Base-by-base conservation (phyloP, 64 coral and sea anemone species). In the Astreopora myriophthalma region DNA sequence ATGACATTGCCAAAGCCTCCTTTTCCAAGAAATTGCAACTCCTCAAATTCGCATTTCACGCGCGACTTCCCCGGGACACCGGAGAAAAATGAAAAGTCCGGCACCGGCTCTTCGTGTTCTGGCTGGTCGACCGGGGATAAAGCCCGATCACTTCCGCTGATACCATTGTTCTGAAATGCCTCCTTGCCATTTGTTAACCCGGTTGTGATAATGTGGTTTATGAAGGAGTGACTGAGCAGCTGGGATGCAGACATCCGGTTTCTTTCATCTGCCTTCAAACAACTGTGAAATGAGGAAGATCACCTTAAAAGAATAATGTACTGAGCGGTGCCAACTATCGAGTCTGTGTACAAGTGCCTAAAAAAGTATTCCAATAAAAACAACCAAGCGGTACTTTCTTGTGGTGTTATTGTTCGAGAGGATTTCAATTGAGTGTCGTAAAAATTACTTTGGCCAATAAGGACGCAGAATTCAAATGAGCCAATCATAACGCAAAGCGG, bases 1-100 rank as follows among this genome's bases (percentile, higher is more conserved):
- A 98, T 95, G 16, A 99, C 96, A 75, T 93, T 95, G 6, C 96
- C 96, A 91, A 99, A 99, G 6, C 96, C 96, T 75, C 96, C 96
- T 86, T 99, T 99, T 10, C 96, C 96, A 22, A 99, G 77, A 86
- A 95, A 99, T 75, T 93, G 89, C 36, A 99, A 23, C 42, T 95
- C 71, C 49, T 99, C 96, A 86, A 95, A 99, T 14, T 99, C 96
- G 44, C 88, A 89, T 39, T 95, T 95, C 6, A 99, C 72, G 14
- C 96, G 86, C 3, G 96, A 99, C 37, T 95, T 99, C 7, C 96
- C 96, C 5, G 75, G 81, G 12, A 93, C 90, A 58, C 90, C 94
- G 39, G 93, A 88, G 61, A 95, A 99, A 60, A 91, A 93, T 13
- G 94, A 92, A 58, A 99, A 91, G 30, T 99, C 90, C 8, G 93